Evolutionary conservation across 2,888 invertebrate genomes (phyloP).

Genomic region (Netelia fuscicornis): DNA sequence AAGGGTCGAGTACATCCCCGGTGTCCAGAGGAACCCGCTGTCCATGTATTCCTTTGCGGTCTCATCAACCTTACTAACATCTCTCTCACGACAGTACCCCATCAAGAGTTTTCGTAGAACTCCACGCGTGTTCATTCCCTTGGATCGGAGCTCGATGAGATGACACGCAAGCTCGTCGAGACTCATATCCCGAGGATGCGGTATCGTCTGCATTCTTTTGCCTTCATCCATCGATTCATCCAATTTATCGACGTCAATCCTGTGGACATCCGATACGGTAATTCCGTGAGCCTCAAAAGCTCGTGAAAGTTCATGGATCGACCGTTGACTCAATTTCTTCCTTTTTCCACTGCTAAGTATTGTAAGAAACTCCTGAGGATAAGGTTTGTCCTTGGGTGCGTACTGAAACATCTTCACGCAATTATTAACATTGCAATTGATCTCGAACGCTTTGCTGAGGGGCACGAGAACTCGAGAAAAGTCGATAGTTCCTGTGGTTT

Average conservation of each 20-base stretch:
- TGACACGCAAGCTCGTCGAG: constrained; percentile 88
- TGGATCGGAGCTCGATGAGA: constrained; percentile 88
- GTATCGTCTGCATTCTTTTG: constrained; percentile 16
- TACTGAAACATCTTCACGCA: constrained; percentile 86
- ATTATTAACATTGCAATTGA: constrained; percentile 85
- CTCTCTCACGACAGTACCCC: constrained; percentile 86
- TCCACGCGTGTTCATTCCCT: constrained; percentile 89
- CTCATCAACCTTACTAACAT: constrained; percentile 86
- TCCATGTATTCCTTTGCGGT: constrained; percentile 86
- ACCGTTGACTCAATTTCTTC: constrained; percentile 80
- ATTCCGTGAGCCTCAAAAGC: constrained; percentile 72
- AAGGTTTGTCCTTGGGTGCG: constrained; percentile 85
- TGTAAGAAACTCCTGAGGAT: constrained; percentile 87
- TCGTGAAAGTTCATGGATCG: constrained; percentile 67
- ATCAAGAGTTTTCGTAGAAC: constrained; percentile 88
- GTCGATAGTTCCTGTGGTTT: constrained; percentile 85
- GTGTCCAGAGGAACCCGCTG: constrained; percentile 83
- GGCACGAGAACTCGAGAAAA: constrained; percentile 85
- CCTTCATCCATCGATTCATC: background rate
- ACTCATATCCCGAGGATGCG: constrained; percentile 87
- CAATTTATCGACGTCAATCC: background rate
- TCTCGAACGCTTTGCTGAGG: constrained; percentile 85
- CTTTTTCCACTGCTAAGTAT: constrained; percentile 85
- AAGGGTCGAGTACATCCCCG: constrained; percentile 89
- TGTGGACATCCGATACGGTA: constrained; percentile 65